A percentile compares a stretch with the other conserved stretches of the same genome.
These are phyloP conservation scores for Meteorus colon DNA, from an alignment of 2,888 invertebrate genomes.

Conservation along the genomic window DNA sequence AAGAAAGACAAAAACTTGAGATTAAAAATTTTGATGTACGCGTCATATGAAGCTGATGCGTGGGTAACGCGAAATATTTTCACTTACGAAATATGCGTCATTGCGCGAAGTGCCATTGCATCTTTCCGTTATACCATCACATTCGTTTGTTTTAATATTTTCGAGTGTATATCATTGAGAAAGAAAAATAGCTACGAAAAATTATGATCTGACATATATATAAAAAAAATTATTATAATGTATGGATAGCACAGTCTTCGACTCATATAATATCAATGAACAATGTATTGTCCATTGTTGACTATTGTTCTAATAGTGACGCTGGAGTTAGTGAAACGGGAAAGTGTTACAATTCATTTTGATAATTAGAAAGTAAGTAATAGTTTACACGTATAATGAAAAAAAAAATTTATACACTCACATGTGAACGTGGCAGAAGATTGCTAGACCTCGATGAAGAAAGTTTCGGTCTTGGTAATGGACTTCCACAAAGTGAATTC, in stretches of 20 bases:
- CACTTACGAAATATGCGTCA: slow-evolving; percentile 24
- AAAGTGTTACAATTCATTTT: no score
- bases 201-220: no score
- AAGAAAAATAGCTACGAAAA: background rate
- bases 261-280: no score
- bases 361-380: no score
- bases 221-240: no score
- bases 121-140: background rate
- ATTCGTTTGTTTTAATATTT: background rate
- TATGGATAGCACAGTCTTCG: no score
- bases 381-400: no score
- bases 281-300: no score
- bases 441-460: slow-evolving; percentile 33
- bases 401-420: slow-evolving; percentile 63
- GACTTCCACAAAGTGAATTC: slow-evolving; percentile 70
- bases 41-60: slow-evolving; percentile 10
- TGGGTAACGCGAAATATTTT: slow-evolving; percentile 22
- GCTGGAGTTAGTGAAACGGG: no score
- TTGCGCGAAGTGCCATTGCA: slow-evolving; percentile 24
- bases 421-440: slow-evolving; percentile 71
- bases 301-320: no score
- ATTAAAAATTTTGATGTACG: slow-evolving; percentile 31
- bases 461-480: slow-evolving; percentile 57
- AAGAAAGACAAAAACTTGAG: slow-evolving; percentile 9
- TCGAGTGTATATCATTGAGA: background rate